Conservation (phyloP, 2,797 vertebrate species). For the Eutrigla gurnardus region DNA sequence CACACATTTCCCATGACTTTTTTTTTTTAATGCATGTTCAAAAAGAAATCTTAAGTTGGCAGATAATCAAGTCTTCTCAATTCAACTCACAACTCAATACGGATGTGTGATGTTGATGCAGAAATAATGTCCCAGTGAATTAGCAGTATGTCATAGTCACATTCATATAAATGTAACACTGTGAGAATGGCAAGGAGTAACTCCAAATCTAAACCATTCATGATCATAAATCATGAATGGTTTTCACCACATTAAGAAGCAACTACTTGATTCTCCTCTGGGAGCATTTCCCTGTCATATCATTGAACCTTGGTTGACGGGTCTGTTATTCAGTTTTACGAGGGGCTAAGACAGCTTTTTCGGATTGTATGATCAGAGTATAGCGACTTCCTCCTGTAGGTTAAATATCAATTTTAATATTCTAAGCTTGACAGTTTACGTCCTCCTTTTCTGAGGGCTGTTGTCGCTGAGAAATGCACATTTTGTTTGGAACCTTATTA, state of each 20-base stretch:
- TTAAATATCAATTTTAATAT: constrained; percentile 40
- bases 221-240: constrained; percentile 61
- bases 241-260: constrained; percentile 42
- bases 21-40: constrained; percentile 22
- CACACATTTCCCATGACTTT: not conserved
- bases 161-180: constrained; percentile 45
- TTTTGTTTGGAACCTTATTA: constrained; percentile 36
- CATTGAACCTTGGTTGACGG: constrained; percentile 31
- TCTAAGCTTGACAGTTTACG: constrained; percentile 33
- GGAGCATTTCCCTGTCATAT: constrained; percentile 48
- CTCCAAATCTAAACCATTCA: not conserved
- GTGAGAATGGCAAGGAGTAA: constrained; percentile 31
- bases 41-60: constrained; percentile 31
- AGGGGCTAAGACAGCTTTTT: constrained; percentile 33
- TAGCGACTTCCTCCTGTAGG: constrained; percentile 31
- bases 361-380: constrained; percentile 47
- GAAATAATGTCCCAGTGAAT: constrained; percentile 24
- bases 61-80: constrained; percentile 17
- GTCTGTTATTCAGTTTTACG: constrained; percentile 39
- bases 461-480: constrained; percentile 42
- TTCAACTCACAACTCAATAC: constrained; percentile 9
- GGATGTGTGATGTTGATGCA: constrained; percentile 23
- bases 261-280: constrained; percentile 45
- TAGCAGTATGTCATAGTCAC: constrained; percentile 28
- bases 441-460: constrained; percentile 66